These are phyloP conservation scores for Aleiodes leptofemur DNA, from an alignment of 2,888 invertebrate species.

Conservation along the genomic window DNA sequence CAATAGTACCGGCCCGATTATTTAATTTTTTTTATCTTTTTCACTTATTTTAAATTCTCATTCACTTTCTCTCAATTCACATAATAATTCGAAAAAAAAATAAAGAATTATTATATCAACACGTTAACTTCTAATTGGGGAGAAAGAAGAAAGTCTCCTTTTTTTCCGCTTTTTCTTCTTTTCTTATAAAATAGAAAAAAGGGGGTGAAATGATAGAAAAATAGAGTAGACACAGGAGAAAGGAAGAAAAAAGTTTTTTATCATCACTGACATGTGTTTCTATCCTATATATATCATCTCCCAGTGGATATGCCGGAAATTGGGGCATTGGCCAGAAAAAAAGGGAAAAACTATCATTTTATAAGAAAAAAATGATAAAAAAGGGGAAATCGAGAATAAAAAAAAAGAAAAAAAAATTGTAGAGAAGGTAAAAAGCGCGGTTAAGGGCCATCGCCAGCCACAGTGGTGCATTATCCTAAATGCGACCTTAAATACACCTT, in stretches of 20 bases:
- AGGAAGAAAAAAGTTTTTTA: neutral
- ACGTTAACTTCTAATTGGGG: slow-evolving; percentile 11
- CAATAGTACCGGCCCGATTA: slow-evolving; percentile 18
- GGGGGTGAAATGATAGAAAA: neutral
- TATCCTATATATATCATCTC: slow-evolving; percentile 26
- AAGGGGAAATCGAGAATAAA: slow-evolving; percentile 21
- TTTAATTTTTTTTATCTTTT: neutral
- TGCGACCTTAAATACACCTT: slow-evolving; percentile 63
- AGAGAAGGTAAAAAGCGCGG: slow-evolving; percentile 62
- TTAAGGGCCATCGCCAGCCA: slow-evolving; percentile 69
- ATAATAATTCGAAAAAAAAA: neutral
- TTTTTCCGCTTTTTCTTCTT: neutral
- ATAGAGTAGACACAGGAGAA: neutral
- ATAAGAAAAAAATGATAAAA: slow-evolving; percentile 15
- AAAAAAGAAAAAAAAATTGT: slow-evolving; percentile 32
- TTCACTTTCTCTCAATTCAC: slow-evolving; percentile 17
- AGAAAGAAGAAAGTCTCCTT: neutral
- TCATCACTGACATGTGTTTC: slow-evolving; percentile 12
- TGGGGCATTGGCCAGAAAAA: slow-evolving; percentile 66
- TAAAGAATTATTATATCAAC: slow-evolving; percentile 11
- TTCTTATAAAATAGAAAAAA: too few species aligned
- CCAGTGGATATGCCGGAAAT: slow-evolving; percentile 56
- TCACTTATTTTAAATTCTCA: slow-evolving; percentile 7
- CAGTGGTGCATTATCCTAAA: slow-evolving; percentile 73
- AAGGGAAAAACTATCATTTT: slow-evolving; percentile 50